phyloP scores from a whole-genome alignment of 2,888 invertebrate species.

The Steinernema carpocapsae region DNA sequence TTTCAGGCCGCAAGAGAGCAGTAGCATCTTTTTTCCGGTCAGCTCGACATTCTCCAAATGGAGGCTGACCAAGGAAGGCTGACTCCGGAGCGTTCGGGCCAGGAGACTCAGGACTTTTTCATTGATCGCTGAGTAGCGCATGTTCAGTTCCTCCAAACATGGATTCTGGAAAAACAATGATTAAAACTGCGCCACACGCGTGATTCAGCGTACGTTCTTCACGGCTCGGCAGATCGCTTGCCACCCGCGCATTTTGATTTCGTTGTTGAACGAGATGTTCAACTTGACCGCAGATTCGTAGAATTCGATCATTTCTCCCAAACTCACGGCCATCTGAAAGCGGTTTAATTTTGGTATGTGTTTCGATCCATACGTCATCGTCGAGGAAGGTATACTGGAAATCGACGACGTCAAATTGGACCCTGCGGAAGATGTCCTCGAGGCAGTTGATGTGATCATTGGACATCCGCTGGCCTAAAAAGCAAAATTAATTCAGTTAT shows the following conservation, averaged over 20 bases:
- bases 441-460: slow-evolving; percentile 80
- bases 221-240: slow-evolving; percentile 81
- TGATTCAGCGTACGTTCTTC: slow-evolving; percentile 75
- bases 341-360: not conserved
- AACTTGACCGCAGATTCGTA: slow-evolving; percentile 83
- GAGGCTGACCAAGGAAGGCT: slow-evolving; percentile 78
- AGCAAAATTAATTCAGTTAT: too few species aligned
- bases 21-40: slow-evolving; percentile 78
- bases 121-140: slow-evolving; percentile 75
- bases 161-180: slow-evolving; percentile 73
- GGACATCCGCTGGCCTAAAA: slow-evolving; percentile 70
- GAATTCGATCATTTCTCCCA: slow-evolving; percentile 90
- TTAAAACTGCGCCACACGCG: not conserved
- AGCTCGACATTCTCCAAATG: slow-evolving; percentile 81
- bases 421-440: slow-evolving; percentile 82
- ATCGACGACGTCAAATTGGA: slow-evolving; percentile 78
- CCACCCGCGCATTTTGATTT: slow-evolving; percentile 82
- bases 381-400: slow-evolving; percentile 77
- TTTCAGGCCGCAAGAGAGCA: slow-evolving; percentile 78
- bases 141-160: slow-evolving; percentile 77
- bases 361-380: slow-evolving; percentile 76
- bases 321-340: slow-evolving; percentile 76
- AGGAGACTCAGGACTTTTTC: slow-evolving; percentile 79
- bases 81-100: slow-evolving; percentile 78
- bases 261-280: slow-evolving; percentile 80